A percentile compares a stretch with the other conserved stretches of the same genome.
Conservation (phyloP, 2,888 invertebrate species). For the Dromius quadrimaculatus region DNA sequence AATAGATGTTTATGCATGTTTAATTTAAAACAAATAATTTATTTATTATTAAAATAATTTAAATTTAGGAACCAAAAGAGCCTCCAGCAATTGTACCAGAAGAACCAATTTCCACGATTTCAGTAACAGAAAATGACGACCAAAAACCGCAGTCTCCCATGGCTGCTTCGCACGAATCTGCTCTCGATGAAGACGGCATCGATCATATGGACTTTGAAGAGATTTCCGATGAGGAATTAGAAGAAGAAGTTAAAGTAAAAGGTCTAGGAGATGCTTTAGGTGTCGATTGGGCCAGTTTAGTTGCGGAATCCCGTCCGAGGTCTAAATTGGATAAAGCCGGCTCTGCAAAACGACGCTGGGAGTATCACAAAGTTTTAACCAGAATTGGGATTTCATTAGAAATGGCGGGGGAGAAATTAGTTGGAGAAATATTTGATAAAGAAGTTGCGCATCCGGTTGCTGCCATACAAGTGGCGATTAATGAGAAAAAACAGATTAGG, state of each 20-base stretch:
- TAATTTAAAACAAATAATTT: background rate
- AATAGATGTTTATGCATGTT: slow-evolving; percentile 32
- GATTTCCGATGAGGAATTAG: slow-evolving; percentile 90
- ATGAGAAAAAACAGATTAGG: slow-evolving; percentile 72
- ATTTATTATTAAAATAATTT: background rate
- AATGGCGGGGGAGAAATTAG: slow-evolving; percentile 79
- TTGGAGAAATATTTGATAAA: slow-evolving; percentile 64
- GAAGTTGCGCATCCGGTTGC: slow-evolving; percentile 69
- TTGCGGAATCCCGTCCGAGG: slow-evolving; percentile 79
- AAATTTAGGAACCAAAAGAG: slow-evolving; percentile 30
- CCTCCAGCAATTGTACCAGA: slow-evolving; percentile 54
- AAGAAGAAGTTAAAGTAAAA: slow-evolving; percentile 81
- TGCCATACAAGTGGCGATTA: slow-evolving; percentile 73
- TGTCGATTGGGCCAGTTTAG: slow-evolving; percentile 94
- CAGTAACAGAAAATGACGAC: slow-evolving; percentile 55
- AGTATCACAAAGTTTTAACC: slow-evolving; percentile 81
- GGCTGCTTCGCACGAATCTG: slow-evolving; percentile 56
- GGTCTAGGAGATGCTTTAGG: slow-evolving; percentile 92
- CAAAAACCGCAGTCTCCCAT: slow-evolving; percentile 61
- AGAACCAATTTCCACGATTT: slow-evolving; percentile 58
- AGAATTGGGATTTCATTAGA: slow-evolving; percentile 84
- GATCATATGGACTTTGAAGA: slow-evolving; percentile 87
- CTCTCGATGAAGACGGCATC: slow-evolving; percentile 78
- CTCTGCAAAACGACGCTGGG: slow-evolving; percentile 81
- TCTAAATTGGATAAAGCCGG: slow-evolving; percentile 67